These are phyloP conservation scores for Macrobrachium rosenbergii DNA, from an alignment of 1,140 invertebrate species.

Conservation along the genomic window DNA sequence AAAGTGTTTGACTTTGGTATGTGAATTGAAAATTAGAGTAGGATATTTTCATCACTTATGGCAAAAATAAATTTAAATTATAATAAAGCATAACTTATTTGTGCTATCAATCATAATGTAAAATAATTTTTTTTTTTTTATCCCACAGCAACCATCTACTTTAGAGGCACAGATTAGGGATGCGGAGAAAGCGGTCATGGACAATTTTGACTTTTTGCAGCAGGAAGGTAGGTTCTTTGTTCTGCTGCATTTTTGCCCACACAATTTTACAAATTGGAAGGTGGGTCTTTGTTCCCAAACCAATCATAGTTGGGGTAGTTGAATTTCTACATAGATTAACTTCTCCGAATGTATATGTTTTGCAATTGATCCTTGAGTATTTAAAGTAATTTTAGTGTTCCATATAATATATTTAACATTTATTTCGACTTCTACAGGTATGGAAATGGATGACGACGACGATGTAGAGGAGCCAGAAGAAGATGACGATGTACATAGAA, in stretches of 20 bases:
- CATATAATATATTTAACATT: neutral
- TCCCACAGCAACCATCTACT: constrained; percentile 70
- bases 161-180: constrained; percentile 78
- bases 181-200: constrained; percentile 93
- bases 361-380: neutral
- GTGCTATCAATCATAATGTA: constrained; percentile 3
- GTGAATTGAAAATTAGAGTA: too few species aligned
- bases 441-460: constrained; percentile 91
- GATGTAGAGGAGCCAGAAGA: constrained; percentile 75
- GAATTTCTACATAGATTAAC: neutral
- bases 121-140: constrained; percentile 63
- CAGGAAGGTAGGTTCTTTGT: constrained; percentile 77
- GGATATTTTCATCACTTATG: constrained; percentile 14
- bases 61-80: too few species aligned
- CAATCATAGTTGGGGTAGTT: too few species aligned
- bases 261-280: too few species aligned
- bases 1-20: too few species aligned
- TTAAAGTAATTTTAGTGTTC: constrained; percentile 67
- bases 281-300: too few species aligned
- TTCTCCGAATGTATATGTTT: neutral
- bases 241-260: neutral
- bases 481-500: constrained; percentile 74
- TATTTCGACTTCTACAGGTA: constrained; percentile 73
- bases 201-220: constrained; percentile 94
- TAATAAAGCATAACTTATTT: neutral